These are phyloP conservation scores for Styela clava DNA, from an alignment of 23 tunicate species.

Conservation along the genomic window DNA sequence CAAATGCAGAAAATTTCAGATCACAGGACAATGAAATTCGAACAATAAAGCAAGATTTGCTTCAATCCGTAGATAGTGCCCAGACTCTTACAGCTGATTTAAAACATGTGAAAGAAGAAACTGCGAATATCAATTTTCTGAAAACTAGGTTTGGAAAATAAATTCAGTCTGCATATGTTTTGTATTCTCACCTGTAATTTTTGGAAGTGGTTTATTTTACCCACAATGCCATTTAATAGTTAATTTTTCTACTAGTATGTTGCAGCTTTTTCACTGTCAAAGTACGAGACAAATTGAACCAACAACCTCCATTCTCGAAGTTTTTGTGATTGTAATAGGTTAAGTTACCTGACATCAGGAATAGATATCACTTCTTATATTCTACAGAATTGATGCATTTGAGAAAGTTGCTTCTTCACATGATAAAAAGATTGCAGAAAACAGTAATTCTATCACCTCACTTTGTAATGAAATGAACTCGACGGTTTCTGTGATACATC, in stretches of 20 bases:
- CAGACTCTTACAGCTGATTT: neutral
- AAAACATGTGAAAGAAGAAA: neutral
- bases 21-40: neutral
- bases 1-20: neutral
- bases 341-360: no score
- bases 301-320: no score
- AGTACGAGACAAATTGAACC: no score
- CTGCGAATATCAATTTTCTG: neutral
- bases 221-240: no score
- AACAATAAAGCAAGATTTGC: neutral
- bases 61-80: neutral
- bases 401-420: neutral
- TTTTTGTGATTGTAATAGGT: no score
- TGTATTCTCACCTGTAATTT: no score
- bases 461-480: neutral
- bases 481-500: neutral
- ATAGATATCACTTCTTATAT: no score
- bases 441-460: neutral
- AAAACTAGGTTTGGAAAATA: neutral
- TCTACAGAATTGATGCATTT: neutral
- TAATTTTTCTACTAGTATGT: no score
- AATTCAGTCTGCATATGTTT: no score
- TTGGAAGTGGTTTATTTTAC: no score
- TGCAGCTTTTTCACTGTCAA: no score
- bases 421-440: neutral